Base-by-base conservation (phyloP, 2,888 invertebrate genomes). In the Rhabditoides inermis region DNA sequence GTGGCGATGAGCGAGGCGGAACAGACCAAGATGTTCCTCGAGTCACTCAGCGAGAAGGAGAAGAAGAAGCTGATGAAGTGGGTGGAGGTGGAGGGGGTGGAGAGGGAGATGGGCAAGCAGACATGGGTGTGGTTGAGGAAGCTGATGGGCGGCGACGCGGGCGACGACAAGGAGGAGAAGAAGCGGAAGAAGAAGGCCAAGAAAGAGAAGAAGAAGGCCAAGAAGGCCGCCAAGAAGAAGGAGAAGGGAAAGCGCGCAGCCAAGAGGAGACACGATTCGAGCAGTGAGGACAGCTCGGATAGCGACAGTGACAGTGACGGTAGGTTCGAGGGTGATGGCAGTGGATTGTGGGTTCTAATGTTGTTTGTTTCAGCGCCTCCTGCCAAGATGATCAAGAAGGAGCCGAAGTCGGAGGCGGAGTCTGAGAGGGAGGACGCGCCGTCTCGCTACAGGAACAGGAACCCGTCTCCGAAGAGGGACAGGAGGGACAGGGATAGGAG, bases 1-100 rank as follows among this genome's bases (percentile, higher is more conserved):
- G 44, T 49, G 22, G 52, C 55, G 18, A 51, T 56, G 32, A 58
- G 41, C 7, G 60, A 62, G 26, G 58, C 55, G 10, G 62, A 64
- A 22, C 48, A 55, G 35, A 62, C 62, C 53, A 30, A 53, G 30
- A 59, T 65, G 10, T 72, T 70, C 49, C 54, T 71, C 42, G 57
- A 63, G 40, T 47, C 58, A 7, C 41, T 71, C 54, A 54, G 47
- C 22, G 60, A 67, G n/a, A 70, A 69, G 51, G 65, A 71, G 35
- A 67, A 65, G 23, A 57, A 59, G 49, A 72, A 66, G 45, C 22
- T 71, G 27, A 60, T 68, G 60, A 65, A 62, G 60, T 65, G 49
- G 7, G 53, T 50, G 39, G n/a, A n/a, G n/a, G n/a, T 12, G n/a
- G 32, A 32, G 32, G 32, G 15, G 32, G 32, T 10, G 32, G 15